Evolutionary conservation across 2,888 invertebrate genomes (phyloP).

Genomic region (Aphodius sticticus): DNA sequence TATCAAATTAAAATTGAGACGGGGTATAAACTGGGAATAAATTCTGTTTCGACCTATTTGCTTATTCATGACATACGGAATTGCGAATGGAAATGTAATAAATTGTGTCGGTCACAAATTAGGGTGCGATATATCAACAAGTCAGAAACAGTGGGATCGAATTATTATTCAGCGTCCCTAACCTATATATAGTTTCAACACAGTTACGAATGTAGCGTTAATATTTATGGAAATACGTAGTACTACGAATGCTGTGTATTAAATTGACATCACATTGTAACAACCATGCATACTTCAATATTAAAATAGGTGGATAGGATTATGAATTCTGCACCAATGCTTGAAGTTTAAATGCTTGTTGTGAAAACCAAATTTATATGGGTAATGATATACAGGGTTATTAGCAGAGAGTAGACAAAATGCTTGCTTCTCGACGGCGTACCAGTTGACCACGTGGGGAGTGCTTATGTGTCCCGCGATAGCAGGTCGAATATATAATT

Average conservation of each 20-base stretch:
- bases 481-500: no score
- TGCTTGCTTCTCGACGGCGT: no score
- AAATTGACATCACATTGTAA: not conserved
- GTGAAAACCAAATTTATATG: no score
- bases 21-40: not conserved
- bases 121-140: conserved; percentile 4
- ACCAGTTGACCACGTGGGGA: no score
- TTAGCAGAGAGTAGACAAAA: no score
- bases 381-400: no score
- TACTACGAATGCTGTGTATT: not conserved
- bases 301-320: not conserved
- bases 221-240: not conserved
- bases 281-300: not conserved
- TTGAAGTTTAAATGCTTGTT: not conserved
- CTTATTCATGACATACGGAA: not conserved
- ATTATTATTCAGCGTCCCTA: not conserved
- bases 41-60: not conserved
- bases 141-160: not conserved
- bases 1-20: no score
- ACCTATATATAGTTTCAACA: not conserved
- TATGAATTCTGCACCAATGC: not conserved
- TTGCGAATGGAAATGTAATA: not conserved
- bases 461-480: no score
- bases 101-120: not conserved
- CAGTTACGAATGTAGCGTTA: not conserved